Base-by-base conservation (phyloP, 2,113 vertebrate species). In the Lanius collurio region DNA sequence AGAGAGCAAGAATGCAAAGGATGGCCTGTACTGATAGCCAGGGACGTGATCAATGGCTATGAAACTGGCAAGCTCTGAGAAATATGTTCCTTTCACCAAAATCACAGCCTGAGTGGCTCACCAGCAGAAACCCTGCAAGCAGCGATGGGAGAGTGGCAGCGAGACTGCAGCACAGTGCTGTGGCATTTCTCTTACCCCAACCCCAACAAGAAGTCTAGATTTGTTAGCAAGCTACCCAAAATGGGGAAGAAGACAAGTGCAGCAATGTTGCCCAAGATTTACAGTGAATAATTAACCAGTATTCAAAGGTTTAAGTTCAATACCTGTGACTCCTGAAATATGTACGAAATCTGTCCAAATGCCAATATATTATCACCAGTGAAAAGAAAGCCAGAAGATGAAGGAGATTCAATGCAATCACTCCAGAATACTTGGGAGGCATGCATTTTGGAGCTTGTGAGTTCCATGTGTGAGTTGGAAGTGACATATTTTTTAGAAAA, bases 71-170 rank as follows among this genome's bases (percentile, higher is more conserved):
- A 91, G 37, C 28, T 31, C 49, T n/a, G 17, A 90, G n/a, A 42
- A 80, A 23, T 13, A 14, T 28, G 17, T 35, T 74, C 5, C 23
- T 81, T 42, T 84, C 89, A 89, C 33, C 77, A 83, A 59, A 86
- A 62, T 46, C 41, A 37, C 24, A 68, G 44, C 35, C 41, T 0
- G 0, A 33, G 21, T 63, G 23, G 18, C 15, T 68, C 37, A 30
- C 19, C 30, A 47, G 39, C 52, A 82, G 56, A 70, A 93, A 55
- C 31, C 13, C 30, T 67, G 64, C 18, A 59, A 18, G 20, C 22
- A 64, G 41, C 24, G 56, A 31, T 0, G 0, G 21, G 9, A 71
- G 30, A 41, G 64, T 6, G 44, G 44, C 31, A 82, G 13, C 1
- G 15, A 64, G 53, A 11, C 5, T 46, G 31, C 47, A 60, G 50